phyloP scores from a whole-genome alignment of 1,140 invertebrate genomes.

The Lepidurus packardi region DNA sequence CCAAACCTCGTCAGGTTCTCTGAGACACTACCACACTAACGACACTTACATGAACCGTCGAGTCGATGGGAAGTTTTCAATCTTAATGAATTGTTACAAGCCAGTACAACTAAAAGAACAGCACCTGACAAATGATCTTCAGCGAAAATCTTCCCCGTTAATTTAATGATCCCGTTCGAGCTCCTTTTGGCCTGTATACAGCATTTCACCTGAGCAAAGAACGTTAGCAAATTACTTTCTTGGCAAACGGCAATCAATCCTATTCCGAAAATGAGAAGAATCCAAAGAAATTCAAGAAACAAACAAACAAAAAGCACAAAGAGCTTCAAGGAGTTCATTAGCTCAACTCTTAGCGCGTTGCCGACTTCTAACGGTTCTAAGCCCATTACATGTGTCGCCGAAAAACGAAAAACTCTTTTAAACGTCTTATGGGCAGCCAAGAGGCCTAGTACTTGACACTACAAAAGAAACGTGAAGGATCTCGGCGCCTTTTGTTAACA shows the following conservation, averaged over 20 bases:
- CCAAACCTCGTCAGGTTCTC: background rate
- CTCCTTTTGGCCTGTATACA: background rate
- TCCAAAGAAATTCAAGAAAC: background rate
- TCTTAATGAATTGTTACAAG: background rate
- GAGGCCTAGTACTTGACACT: slow-evolving; percentile 2
- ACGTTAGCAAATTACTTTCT: background rate
- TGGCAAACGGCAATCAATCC: background rate
- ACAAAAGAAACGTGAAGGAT: slow-evolving; percentile 6
- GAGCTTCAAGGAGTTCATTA: background rate
- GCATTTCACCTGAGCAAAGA: background rate
- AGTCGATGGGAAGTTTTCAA: background rate
- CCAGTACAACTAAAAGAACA: background rate
- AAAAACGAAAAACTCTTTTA: background rate
- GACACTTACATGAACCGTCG: background rate
- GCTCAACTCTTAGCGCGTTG: background rate
- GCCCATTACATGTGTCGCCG: background rate
- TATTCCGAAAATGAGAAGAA: background rate
- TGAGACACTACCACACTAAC: too few relatives aligned
- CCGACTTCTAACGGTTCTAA: background rate
- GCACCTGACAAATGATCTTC: background rate
- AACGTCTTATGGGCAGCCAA: background rate
- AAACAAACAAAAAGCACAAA: background rate
- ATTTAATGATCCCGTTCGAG: background rate
- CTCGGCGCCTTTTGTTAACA: background rate
- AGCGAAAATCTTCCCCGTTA: too few relatives aligned